Evolutionary conservation across 1,140 invertebrate genomes (phyloP), one percentile per base, ranked within the genome.

Genomic region (Ceratina australensis): DNA sequence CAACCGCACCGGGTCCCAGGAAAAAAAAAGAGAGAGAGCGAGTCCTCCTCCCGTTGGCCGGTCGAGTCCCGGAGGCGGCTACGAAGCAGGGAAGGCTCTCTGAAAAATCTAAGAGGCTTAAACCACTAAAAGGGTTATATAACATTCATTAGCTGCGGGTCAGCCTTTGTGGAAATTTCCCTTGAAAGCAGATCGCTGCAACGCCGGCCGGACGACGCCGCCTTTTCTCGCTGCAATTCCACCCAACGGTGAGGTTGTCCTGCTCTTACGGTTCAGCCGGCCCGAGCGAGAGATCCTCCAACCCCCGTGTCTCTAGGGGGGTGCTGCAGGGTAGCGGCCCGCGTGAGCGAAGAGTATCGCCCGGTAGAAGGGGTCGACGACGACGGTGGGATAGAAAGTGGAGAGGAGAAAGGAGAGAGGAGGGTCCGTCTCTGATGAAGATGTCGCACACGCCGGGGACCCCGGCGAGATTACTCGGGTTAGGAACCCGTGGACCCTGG

Each of bases 111-210:
- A 92, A 92, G 89, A 92, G 91, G 91, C 90, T 91, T 92, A 91
- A 92, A 91, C 90, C 90, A 92, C 92, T 92, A 92, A 92, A 92
- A 92, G 91, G 91, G 92, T 92, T 91, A 92, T 91, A 91, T 90
- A 92, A 92, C 92, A 92, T 92, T 92, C 91, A 92, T 92, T 92
- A 92, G 85, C 87, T 87, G 82, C 86, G 84, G 90, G 91, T 92
- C 90, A 91, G 89, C 87, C 89, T 92, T 92, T 92, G 91, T 92
- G 87, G 65, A 90, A 90, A 90, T 90, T 92, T 90, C 85, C 89
- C 90, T 90, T 87, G 86, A 82, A 88, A 88, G 83, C 77, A 73
- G 54, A 76, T 5, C 80, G 64, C 10, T 42, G 33, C 33, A 42
- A 42, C 73, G 72, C 50, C 78, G 69, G 68, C 64, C 72, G 33